phyloP scores from a whole-genome alignment of 2,888 invertebrate species.

The Ferdinandea cuprea region DNA sequence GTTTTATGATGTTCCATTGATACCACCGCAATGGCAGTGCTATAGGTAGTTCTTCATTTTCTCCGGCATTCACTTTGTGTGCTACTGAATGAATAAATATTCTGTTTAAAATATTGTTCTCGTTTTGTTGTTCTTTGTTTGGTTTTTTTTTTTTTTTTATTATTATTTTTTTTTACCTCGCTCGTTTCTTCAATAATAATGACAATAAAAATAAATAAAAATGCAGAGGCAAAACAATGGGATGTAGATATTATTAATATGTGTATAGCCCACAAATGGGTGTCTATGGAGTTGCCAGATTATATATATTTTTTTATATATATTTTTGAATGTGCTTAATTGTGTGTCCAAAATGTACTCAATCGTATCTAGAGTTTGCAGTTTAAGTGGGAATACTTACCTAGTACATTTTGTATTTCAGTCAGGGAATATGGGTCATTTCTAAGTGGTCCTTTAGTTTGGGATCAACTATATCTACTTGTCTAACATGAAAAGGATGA shows the following conservation, averaged over 20 bases:
- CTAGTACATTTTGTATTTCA: too few relatives aligned
- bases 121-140: conserved; percentile 21
- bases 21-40: neutral
- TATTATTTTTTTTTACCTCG: conserved; percentile 45
- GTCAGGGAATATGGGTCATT: too few relatives aligned
- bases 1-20: conserved; percentile 53
- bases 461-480: too few relatives aligned
- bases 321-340: too few relatives aligned
- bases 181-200: conserved; percentile 42
- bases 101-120: conserved; percentile 34
- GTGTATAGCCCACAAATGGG: conserved; percentile 4
- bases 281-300: conserved; percentile 27
- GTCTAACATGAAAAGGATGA: too few relatives aligned
- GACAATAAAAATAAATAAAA: conserved; percentile 18
- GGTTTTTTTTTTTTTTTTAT: conserved; percentile 22
- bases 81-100: conserved; percentile 24
- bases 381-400: too few relatives aligned
- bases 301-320: too few relatives aligned
- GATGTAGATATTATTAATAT: conserved; percentile 47
- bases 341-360: too few relatives aligned
- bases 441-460: too few relatives aligned
- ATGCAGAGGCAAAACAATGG: conserved; percentile 31
- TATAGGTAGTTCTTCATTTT: conserved; percentile 28
- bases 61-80: conserved; percentile 1
- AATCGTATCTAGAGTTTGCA: too few relatives aligned